phyloP scores from a whole-genome alignment of 2,797 vertebrate genomes.

The Cossypha dichroa region DNA sequence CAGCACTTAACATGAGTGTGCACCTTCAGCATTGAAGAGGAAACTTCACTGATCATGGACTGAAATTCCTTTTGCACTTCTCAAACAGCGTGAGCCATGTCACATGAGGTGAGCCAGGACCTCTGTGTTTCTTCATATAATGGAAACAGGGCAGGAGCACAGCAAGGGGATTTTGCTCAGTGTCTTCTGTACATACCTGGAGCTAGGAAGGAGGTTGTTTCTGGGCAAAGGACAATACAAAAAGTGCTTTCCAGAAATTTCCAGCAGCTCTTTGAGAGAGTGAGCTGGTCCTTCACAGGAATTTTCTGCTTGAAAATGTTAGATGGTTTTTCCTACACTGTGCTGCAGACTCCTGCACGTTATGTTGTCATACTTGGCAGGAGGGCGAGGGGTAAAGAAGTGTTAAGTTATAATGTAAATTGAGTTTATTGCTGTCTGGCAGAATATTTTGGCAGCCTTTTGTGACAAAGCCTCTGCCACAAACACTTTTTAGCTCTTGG shows the following conservation, averaged over 20 bases:
- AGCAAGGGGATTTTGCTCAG: neutral
- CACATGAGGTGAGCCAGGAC: neutral
- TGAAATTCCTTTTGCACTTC: neutral
- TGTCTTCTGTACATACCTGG: neutral
- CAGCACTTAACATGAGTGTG: neutral
- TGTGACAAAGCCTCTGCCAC: constrained; percentile 67
- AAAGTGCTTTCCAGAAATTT: constrained; percentile 9
- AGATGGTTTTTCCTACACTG: neutral
- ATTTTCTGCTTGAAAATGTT: constrained; percentile 15
- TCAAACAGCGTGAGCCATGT: fast-evolving
- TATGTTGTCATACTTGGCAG: constrained; percentile 71
- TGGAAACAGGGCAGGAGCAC: neutral
- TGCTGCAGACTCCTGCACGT: constrained; percentile 16
- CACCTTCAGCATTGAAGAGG: neutral
- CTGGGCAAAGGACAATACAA: neutral
- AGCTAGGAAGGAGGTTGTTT: neutral
- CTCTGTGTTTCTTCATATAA: neutral
- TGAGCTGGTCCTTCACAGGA: neutral
- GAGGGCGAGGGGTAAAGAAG: constrained; percentile 54
- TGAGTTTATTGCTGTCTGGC: constrained; percentile 73
- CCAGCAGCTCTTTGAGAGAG: neutral
- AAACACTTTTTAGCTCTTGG: constrained; percentile 62
- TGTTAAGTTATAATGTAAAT: constrained; percentile 74
- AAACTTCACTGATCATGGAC: neutral
- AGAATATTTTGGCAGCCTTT: constrained; percentile 68